Evolutionary conservation across 2,888 invertebrate species (phyloP).

Genomic region (Apocheima hispidaria): DNA sequence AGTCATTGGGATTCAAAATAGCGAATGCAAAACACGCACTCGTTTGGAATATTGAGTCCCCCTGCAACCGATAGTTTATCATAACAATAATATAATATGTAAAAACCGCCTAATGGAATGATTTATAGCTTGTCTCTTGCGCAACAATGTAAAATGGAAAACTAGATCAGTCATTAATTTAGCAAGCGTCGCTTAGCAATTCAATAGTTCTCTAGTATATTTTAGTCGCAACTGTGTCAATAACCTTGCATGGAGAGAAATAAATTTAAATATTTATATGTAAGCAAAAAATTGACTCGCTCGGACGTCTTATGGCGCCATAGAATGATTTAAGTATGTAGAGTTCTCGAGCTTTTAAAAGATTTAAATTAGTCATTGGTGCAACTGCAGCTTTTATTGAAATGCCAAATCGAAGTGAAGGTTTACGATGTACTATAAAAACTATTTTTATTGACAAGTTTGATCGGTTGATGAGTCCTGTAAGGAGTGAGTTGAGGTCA

Average conservation of each 20-base stretch:
- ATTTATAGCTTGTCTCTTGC: slow-evolving; percentile 62
- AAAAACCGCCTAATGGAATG: slow-evolving; percentile 50
- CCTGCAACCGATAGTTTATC: slow-evolving; percentile 47
- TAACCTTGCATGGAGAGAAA: slow-evolving; percentile 76
- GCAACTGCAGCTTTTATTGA: slow-evolving; percentile 43
- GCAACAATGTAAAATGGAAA: slow-evolving; percentile 59
- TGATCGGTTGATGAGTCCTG: slow-evolving; percentile 44
- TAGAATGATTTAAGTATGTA: slow-evolving; percentile 59
- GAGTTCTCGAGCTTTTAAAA: slow-evolving; percentile 30
- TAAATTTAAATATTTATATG: slow-evolving; percentile 74
- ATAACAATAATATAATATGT: slow-evolving; percentile 45
- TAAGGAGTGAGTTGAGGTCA: slow-evolving; percentile 19
- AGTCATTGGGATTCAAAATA: slow-evolving; percentile 65
- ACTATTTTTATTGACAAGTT: slow-evolving; percentile 45
- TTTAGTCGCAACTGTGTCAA: slow-evolving; percentile 75
- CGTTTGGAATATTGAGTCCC: slow-evolving; percentile 58
- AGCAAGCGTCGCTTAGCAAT: slow-evolving; percentile 71
- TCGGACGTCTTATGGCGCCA: slow-evolving; percentile 52
- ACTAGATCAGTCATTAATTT: slow-evolving; percentile 72
- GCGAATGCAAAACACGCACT: slow-evolving; percentile 52
- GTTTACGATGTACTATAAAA: slow-evolving; percentile 50
- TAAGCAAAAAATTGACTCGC: slow-evolving; percentile 63
- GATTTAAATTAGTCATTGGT: slow-evolving; percentile 43
- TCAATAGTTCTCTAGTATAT: slow-evolving; percentile 65
- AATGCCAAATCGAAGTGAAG: slow-evolving; percentile 45